Evolutionary conservation across 1,140 invertebrate genomes (phyloP).

Genomic region (Bursaphelenchus mucronatus): DNA sequence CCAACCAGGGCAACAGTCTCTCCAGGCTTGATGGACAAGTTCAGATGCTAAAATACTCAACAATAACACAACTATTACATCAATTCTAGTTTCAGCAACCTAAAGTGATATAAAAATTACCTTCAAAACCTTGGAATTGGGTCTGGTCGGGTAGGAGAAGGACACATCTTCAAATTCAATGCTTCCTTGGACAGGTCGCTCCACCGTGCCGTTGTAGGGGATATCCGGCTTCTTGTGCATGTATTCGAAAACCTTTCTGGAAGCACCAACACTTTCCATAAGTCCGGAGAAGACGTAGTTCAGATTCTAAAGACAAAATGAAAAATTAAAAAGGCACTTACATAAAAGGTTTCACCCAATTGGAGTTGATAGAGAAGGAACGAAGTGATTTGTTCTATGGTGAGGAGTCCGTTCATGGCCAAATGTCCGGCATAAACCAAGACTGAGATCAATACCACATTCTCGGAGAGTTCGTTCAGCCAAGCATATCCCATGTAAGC

Average conservation of each 20-base stretch:
- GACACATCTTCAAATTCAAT: slow-evolving; percentile 63
- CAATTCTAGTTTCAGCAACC: too few relatives aligned
- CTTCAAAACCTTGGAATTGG: slow-evolving; percentile 68
- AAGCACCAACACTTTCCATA: slow-evolving; percentile 63
- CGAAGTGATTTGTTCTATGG: slow-evolving; percentile 41
- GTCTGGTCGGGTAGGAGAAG: slow-evolving; percentile 64
- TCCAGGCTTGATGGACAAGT: slow-evolving; percentile 61
- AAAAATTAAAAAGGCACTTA: not conserved
- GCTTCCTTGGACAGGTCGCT: slow-evolving; percentile 38
- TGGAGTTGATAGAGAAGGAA: slow-evolving; percentile 61
- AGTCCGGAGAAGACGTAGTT: slow-evolving; percentile 61
- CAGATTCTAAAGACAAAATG: slow-evolving; percentile 12
- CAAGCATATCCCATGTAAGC: slow-evolving; percentile 41
- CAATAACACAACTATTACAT: not conserved
- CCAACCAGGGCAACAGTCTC: slow-evolving; percentile 63
- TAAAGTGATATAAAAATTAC: slow-evolving; percentile 52
- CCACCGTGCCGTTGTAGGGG: slow-evolving; percentile 35
- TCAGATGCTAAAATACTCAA: slow-evolving; percentile 54
- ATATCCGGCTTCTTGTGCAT: slow-evolving; percentile 61
- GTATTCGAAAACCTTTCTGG: slow-evolving; percentile 63
- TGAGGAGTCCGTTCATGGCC: slow-evolving; percentile 40
- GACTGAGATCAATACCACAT: slow-evolving; percentile 49
- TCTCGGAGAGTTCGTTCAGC: slow-evolving; percentile 48
- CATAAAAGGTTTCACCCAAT: slow-evolving; percentile 53
- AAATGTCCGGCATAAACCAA: slow-evolving; percentile 59